These are phyloP conservation scores for Crocallis elinguaria DNA, from an alignment of 2,888 invertebrate genomes.

Conservation along the genomic window DNA sequence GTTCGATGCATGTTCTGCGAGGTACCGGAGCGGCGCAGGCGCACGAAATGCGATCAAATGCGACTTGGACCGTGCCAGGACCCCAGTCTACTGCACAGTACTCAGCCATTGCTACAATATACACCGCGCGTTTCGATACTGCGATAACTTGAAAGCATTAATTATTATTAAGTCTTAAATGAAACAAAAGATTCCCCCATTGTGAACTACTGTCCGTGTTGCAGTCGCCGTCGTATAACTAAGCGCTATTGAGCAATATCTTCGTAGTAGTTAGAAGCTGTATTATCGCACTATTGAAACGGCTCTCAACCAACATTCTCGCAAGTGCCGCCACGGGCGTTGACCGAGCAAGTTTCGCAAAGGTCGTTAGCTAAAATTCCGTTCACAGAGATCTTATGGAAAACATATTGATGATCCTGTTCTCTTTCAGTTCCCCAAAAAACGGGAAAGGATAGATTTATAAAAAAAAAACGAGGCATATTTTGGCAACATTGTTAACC, in stretches of 20 bases:
- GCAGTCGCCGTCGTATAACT: conserved; percentile 7
- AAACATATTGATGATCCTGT: conserved; percentile 8
- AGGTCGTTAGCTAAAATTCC: background rate
- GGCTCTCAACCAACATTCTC: conserved; percentile 39
- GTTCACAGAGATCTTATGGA: background rate
- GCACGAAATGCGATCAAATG: conserved; percentile 71
- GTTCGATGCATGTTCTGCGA: conserved; percentile 62
- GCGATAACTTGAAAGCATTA: conserved; percentile 20
- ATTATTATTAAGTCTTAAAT: background rate
- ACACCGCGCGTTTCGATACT: conserved; percentile 32
- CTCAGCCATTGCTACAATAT: conserved; percentile 14
- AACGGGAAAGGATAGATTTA: background rate
- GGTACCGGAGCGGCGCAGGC: conserved; percentile 34
- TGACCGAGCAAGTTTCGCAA: conserved; percentile 15
- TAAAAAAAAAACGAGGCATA: conserved; percentile 2
- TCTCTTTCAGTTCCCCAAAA: background rate
- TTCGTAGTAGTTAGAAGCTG: conserved; percentile 29
- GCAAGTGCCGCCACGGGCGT: conserved; percentile 23
- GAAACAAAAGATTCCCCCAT: background rate
- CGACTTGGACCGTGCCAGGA: conserved; percentile 36
- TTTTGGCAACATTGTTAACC: conserved; percentile 6
- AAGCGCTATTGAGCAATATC: conserved; percentile 34
- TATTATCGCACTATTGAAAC: conserved; percentile 51
- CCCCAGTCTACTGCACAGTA: conserved; percentile 15
- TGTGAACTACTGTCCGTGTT: background rate